A percentile compares a stretch with the other conserved stretches of the same genome.
phyloP scores from a whole-genome alignment of 2,113 vertebrate genomes.

The Calonectris borealis region DNA sequence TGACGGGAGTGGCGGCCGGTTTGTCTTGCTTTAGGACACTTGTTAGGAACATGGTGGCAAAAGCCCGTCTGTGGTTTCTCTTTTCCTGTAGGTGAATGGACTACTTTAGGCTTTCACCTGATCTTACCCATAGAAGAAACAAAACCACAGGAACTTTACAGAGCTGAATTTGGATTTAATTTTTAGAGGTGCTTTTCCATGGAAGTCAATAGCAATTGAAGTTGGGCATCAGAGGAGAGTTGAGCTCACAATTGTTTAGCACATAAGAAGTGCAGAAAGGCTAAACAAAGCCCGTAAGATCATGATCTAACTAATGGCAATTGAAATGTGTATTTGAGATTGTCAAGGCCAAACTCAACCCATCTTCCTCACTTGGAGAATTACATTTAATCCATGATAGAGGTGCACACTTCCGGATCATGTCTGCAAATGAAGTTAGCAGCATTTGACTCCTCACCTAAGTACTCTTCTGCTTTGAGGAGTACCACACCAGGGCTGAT shows the following conservation, averaged over 20 bases:
- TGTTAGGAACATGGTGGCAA: background rate
- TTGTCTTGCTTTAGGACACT: constrained; percentile 6
- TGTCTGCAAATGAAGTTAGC: background rate
- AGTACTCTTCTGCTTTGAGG: background rate
- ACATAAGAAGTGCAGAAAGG: background rate
- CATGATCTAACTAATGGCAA: background rate
- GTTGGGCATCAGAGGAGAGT: background rate
- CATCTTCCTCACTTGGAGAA: background rate
- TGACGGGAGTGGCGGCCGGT: constrained; percentile 23
- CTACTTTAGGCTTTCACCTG: background rate
- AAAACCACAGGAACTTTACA: background rate
- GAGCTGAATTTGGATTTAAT: background rate
- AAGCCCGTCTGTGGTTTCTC: constrained; percentile 37
- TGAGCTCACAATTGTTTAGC: background rate
- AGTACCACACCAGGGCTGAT: background rate
- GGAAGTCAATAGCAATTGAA: background rate
- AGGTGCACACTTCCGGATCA: background rate
- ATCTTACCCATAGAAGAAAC: background rate
- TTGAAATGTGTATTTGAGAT: background rate
- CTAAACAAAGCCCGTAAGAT: background rate
- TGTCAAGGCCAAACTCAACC: background rate
- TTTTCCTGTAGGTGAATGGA: constrained; percentile 28
- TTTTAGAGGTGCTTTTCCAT: background rate
- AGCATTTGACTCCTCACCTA: background rate
- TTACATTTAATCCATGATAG: background rate